Percentiles rank a stretch among this genome's conserved stretches.
Conservation (phyloP, 2,797 vertebrate genomes). For the Emys orbicularis region DNA sequence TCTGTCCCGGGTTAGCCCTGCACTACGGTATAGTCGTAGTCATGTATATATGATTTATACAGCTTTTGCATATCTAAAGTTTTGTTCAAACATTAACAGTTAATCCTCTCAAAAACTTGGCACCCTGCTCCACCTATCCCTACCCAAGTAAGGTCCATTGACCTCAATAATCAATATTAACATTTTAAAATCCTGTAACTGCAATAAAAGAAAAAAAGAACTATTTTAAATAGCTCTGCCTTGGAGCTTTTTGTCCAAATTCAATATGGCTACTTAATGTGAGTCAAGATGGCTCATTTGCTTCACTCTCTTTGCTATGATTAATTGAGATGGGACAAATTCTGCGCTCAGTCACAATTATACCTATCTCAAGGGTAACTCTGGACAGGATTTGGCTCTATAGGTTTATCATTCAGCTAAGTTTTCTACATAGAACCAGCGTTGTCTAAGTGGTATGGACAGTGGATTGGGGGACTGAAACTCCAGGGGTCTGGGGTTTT, state of each 20-base stretch:
- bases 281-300: background rate
- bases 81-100: background rate
- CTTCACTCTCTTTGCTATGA: background rate
- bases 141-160: background rate
- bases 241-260: background rate
- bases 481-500: background rate
- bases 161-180: background rate
- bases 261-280: background rate
- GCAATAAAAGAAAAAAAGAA: background rate
- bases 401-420: background rate
- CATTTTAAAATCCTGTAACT: background rate
- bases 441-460: background rate
- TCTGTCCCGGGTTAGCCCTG: background rate
- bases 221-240: background rate
- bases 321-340: background rate
- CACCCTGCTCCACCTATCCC: background rate
- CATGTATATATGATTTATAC: background rate
- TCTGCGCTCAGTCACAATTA: background rate
- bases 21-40: too few species aligned
- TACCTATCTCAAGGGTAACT: background rate
- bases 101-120: background rate
- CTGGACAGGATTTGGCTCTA: background rate
- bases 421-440: background rate
- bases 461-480: background rate
- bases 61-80: background rate